Conservation (phyloP, 1,140 invertebrate species). For the Choristoneura fumiferana region DNA sequence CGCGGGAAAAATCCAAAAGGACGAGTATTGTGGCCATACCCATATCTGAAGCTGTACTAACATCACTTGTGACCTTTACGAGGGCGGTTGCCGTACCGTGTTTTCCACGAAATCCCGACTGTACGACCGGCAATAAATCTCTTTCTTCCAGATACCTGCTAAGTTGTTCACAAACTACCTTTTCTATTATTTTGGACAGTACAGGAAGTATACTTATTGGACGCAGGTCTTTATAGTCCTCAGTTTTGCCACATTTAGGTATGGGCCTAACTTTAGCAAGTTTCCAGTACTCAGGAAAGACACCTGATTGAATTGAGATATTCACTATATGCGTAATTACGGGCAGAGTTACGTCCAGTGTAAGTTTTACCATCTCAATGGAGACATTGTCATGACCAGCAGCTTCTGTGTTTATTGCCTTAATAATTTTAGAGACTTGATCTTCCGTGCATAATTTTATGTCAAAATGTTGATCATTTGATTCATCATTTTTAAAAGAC, state of each 20-base stretch:
- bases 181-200: no score
- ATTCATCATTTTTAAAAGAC: slow-evolving; percentile 1
- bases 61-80: no score
- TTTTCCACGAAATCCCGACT: no score
- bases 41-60: no score
- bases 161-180: not conserved
- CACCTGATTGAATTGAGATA: not conserved
- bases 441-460: slow-evolving; percentile 11
- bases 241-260: not conserved
- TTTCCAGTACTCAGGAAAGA: slow-evolving; percentile 8
- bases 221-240: not conserved
- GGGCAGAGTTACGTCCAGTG: not conserved
- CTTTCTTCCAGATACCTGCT: not conserved
- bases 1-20: no score
- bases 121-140: not conserved
- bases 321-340: slow-evolving; percentile 11
- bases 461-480: no score
- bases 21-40: no score
- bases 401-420: not conserved
- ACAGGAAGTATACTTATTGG: no score
- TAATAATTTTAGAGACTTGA: not conserved
- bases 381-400: not conserved
- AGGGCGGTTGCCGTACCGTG: no score
- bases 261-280: not conserved
- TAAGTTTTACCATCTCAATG: not conserved